These are phyloP conservation scores for Caenorhabditis angaria DNA, from an alignment of 2,888 invertebrate species.

Conservation along the genomic window DNA sequence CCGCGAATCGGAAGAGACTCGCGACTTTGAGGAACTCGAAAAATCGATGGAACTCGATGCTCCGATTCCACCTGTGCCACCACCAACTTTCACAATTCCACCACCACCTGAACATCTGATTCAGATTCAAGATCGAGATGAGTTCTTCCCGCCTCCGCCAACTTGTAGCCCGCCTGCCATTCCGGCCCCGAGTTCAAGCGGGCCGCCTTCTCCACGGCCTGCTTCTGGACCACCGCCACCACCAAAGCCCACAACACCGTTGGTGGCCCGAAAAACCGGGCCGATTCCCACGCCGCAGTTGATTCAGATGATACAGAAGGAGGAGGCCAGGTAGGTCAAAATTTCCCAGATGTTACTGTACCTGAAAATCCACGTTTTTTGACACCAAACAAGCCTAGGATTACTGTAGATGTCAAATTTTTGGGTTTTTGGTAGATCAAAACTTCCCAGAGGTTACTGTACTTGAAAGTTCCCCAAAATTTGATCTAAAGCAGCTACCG, in stretches of 20 bases:
- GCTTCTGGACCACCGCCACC: slow-evolving; percentile 20
- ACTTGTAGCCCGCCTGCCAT: slow-evolving; percentile 22
- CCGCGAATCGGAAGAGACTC: slow-evolving; percentile 31
- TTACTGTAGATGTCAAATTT: neutral
- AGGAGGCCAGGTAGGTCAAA: slow-evolving; percentile 15
- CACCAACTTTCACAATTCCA: slow-evolving; percentile 25
- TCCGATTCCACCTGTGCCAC: slow-evolving; percentile 27
- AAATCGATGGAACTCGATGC: slow-evolving; percentile 22
- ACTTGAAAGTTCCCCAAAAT: slow-evolving; percentile 6
- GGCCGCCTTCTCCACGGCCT: slow-evolving; percentile 11
- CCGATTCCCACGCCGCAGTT: slow-evolving; percentile 48
- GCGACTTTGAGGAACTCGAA: slow-evolving; percentile 35
- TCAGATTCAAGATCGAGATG: slow-evolving; percentile 3
- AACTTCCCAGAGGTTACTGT: neutral
- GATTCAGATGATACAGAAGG: slow-evolving; percentile 49
- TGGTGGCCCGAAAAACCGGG: slow-evolving; percentile 20
- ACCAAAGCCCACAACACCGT: slow-evolving; percentile 31
- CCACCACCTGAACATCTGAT: too few relatives aligned
- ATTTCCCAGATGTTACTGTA: neutral
- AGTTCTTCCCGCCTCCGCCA: slow-evolving; percentile 1
- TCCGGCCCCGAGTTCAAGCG: slow-evolving; percentile 31
- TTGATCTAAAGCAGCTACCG: neutral
- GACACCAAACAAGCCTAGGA: too few relatives aligned
- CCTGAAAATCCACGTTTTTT: neutral
- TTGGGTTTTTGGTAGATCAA: neutral